Evolutionary conservation across 2,113 vertebrate genomes (phyloP).

Genomic region (Scortum barcoo): DNA sequence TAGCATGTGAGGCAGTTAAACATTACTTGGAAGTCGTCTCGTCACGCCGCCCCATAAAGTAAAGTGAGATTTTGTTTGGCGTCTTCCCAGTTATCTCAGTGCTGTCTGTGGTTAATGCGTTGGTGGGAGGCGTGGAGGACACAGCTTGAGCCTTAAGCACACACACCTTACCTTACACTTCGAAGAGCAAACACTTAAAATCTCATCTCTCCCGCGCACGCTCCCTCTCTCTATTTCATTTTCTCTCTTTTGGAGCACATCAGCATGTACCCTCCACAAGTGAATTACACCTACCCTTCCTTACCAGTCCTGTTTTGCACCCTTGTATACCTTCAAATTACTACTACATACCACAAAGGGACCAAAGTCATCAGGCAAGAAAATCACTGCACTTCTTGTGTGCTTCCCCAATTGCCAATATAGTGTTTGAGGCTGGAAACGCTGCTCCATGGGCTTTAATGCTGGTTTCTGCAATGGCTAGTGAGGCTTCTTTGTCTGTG

Average conservation of each 20-base stretch:
- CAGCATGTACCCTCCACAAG: background rate
- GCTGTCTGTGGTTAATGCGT: slow-evolving; percentile 53
- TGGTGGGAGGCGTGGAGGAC: slow-evolving; percentile 52
- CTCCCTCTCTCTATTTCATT: background rate
- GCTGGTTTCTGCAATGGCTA: background rate
- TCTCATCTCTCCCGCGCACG: background rate
- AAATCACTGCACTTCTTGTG: background rate
- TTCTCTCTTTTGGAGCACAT: background rate
- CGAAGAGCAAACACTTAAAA: slow-evolving; percentile 26
- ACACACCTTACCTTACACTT: slow-evolving; percentile 54
- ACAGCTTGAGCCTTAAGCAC: slow-evolving; percentile 36
- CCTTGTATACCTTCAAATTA: background rate
- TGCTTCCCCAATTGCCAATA: too few species aligned
- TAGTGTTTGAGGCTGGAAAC: background rate
- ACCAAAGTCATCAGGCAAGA: background rate
- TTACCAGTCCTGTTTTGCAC: background rate
- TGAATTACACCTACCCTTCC: background rate
- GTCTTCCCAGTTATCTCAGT: slow-evolving; percentile 42
- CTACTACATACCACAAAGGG: background rate
- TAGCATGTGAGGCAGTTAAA: slow-evolving; percentile 55
- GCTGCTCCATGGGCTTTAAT: background rate
- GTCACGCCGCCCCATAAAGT: slow-evolving; percentile 17
- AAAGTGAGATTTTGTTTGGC: slow-evolving; percentile 34
- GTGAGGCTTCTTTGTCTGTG: background rate
- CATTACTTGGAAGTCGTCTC: slow-evolving; percentile 47